Evolutionary conservation across 2,888 invertebrate species (phyloP).

Genomic region (Lissocephala sabroskyi): DNA sequence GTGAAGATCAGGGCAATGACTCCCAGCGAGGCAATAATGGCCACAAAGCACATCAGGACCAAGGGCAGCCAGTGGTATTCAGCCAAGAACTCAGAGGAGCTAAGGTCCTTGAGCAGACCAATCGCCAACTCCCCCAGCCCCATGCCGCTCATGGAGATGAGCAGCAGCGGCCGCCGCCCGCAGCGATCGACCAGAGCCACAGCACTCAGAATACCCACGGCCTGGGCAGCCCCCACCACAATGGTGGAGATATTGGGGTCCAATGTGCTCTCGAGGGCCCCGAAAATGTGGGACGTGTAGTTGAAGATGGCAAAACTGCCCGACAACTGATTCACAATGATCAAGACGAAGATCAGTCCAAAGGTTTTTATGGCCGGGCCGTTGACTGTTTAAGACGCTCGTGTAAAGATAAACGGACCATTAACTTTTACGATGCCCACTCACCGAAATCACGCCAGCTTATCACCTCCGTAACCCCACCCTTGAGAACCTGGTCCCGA

Average conservation of each 20-base stretch:
- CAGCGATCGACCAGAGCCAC: slow-evolving; percentile 50
- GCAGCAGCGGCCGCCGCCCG: slow-evolving; percentile 54
- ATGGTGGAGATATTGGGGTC: slow-evolving; percentile 59
- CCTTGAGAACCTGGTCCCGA: slow-evolving; percentile 36
- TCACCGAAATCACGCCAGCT: slow-evolving; percentile 55
- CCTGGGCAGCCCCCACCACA: slow-evolving; percentile 53
- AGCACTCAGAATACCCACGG: slow-evolving; percentile 48
- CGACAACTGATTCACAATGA: slow-evolving; percentile 53
- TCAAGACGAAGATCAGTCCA: slow-evolving; percentile 37
- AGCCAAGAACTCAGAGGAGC: slow-evolving; percentile 28
- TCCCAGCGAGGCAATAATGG: slow-evolving; percentile 52
- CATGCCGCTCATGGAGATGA: slow-evolving; percentile 51
- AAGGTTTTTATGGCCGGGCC: slow-evolving; percentile 46
- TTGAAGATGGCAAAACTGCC: slow-evolving; percentile 61
- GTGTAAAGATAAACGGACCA: background rate
- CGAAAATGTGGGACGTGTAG: slow-evolving; percentile 63
- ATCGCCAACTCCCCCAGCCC: slow-evolving; percentile 45
- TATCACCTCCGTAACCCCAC: slow-evolving; percentile 31
- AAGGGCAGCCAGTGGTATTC: slow-evolving; percentile 54
- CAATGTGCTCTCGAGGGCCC: slow-evolving; percentile 41
- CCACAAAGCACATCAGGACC: slow-evolving; percentile 49
- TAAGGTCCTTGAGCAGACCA: slow-evolving; percentile 43
- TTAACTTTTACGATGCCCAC: slow-evolving; percentile 19
- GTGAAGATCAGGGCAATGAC: slow-evolving; percentile 56
- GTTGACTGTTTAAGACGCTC: slow-evolving; percentile 34